Percentiles rank a stretch among this genome's conserved stretches.
phyloP scores from a whole-genome alignment of 2,113 vertebrate genomes.

The Nansenia antarctica region DNA sequence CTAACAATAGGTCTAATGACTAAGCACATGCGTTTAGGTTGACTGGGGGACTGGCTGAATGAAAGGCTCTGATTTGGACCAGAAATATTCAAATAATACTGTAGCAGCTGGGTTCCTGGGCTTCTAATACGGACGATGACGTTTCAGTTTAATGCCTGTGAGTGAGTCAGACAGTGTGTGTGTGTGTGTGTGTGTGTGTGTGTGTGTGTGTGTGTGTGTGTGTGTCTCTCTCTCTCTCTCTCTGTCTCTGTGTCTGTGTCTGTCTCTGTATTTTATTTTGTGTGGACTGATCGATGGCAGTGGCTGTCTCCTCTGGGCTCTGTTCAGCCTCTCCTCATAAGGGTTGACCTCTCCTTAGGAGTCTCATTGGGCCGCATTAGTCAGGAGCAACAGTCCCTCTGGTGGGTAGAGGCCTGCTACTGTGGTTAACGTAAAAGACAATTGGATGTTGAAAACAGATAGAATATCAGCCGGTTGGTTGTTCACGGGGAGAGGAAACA shows the following conservation, averaged over 20 bases:
- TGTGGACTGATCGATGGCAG: neutral
- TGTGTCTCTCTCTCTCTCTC: no score
- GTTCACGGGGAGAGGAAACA: no score
- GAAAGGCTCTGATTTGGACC: neutral
- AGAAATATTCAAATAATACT: neutral
- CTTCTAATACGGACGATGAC: neutral
- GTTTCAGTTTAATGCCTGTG: neutral
- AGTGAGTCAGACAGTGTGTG: neutral
- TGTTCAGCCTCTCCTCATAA: no score
- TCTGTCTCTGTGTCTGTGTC: conserved; percentile 1
- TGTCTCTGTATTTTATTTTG: neutral
- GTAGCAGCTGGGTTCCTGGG: neutral
- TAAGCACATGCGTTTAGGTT: neutral
- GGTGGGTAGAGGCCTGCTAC: no score
- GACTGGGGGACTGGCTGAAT: neutral
- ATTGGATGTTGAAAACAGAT: no score
- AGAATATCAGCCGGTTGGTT: no score
- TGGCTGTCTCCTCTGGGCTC: no score
- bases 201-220: neutral
- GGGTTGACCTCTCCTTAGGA: neutral
- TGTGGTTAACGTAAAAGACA: no score
- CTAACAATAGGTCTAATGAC: conserved; percentile 1
- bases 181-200: conserved; percentile 16
- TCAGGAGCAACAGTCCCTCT: neutral
- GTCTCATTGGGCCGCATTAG: no score